Percentiles rank a stretch among this genome's conserved stretches.
These are phyloP conservation scores for Riptortus pedestris DNA, from an alignment of 1,140 invertebrate species.

Conservation along the genomic window DNA sequence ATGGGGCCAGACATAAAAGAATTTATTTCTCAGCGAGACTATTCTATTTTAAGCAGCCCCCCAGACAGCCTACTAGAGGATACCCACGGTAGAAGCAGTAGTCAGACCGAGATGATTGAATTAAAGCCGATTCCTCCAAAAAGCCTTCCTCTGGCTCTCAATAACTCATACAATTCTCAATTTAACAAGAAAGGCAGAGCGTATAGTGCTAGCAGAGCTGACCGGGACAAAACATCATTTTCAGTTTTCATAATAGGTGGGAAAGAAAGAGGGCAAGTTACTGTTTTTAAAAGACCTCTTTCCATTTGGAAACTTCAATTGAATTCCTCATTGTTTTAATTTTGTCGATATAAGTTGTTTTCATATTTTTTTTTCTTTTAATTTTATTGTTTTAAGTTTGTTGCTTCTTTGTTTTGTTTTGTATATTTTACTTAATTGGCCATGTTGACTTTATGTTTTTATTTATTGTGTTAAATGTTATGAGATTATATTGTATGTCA, in stretches of 20 bases:
- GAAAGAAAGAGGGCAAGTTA: conserved; percentile 54
- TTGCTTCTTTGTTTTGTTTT: not conserved
- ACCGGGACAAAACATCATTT: conserved; percentile 40
- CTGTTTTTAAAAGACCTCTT: conserved; percentile 53
- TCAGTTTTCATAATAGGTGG: conserved; percentile 54
- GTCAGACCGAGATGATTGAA: conserved; percentile 33
- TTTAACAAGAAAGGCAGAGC: conserved; percentile 38
- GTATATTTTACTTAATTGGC: too few species aligned
- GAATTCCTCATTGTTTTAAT: conserved; percentile 29
- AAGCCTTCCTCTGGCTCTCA: conserved; percentile 35
- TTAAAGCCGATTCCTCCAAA: conserved; percentile 37
- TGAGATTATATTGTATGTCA: too few species aligned
- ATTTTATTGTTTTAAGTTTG: too few species aligned
- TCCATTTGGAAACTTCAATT: conserved; percentile 55
- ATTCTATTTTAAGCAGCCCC: conserved; percentile 33
- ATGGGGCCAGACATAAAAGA: conserved; percentile 48
- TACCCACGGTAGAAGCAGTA: conserved; percentile 31
- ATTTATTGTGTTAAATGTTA: too few species aligned
- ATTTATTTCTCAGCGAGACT: conserved; percentile 35
- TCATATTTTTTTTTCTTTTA: not conserved
- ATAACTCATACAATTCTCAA: conserved; percentile 32
- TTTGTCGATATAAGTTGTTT: not conserved
- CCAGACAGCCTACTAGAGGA: conserved; percentile 36
- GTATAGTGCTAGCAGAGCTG: conserved; percentile 40
- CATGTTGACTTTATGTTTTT: too few species aligned